These are phyloP conservation scores for Elephantulus edwardii DNA, from an alignment of 2,113 vertebrate species.

Conservation along the genomic window DNA sequence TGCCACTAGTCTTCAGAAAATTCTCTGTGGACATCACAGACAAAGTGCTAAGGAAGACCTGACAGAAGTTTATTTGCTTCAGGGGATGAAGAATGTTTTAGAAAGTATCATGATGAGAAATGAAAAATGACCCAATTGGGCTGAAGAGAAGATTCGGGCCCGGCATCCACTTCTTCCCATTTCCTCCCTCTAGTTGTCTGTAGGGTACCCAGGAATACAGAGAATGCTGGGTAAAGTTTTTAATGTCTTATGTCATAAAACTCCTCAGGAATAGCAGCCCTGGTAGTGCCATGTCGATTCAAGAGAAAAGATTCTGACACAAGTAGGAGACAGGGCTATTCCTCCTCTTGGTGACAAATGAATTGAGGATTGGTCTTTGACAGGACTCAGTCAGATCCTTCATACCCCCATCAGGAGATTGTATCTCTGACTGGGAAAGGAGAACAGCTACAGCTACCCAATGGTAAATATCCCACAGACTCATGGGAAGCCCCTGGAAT, in stretches of 20 bases:
- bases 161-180: not conserved
- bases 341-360: not conserved
- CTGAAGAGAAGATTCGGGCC: not conserved
- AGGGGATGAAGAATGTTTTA: slow-evolving; percentile 4
- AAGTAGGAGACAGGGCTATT: not conserved
- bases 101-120: slow-evolving; percentile 1
- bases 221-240: not conserved
- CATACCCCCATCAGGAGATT: accelerated
- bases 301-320: not conserved
- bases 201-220: not conserved
- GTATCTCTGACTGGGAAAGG: no score
- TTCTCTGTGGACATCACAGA: not conserved
- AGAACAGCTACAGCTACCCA: accelerated
- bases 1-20: not conserved
- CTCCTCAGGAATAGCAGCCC: not conserved
- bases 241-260: not conserved
- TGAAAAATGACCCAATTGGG: not conserved
- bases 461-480: not conserved
- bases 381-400: not conserved
- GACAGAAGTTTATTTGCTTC: slow-evolving; percentile 11
- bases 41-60: not conserved
- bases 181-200: accelerated
- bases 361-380: not conserved
- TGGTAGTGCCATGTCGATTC: not conserved
- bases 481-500: not conserved